Percentiles rank a stretch among this genome's conserved stretches.
phyloP scores from a whole-genome alignment of 2,797 vertebrate species.

The Poliocrania exsul region DNA sequence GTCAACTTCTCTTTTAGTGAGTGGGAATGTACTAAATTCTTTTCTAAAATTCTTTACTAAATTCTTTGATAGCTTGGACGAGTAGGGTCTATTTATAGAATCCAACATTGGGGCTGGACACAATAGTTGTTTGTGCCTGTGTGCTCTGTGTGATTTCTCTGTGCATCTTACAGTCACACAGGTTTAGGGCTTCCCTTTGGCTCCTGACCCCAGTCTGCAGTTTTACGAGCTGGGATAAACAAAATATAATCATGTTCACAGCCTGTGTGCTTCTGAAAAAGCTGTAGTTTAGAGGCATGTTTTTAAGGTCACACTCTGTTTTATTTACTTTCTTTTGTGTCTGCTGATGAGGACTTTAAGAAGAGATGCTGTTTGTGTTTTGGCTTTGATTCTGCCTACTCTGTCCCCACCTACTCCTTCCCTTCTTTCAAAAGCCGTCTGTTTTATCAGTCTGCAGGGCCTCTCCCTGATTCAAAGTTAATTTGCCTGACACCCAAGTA shows the following conservation, averaged over 20 bases:
- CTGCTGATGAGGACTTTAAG: neutral
- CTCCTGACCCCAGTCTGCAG: neutral
- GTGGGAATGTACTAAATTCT: neutral
- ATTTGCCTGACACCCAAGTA: neutral
- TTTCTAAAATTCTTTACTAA: neutral
- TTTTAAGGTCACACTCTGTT: neutral
- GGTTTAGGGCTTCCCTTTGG: neutral
- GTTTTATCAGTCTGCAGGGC: neutral
- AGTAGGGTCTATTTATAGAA: neutral
- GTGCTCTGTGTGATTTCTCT: neutral
- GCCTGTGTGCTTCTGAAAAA: neutral
- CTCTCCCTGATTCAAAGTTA: constrained; percentile 22
- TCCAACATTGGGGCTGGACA: neutral
- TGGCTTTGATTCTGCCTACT: neutral
- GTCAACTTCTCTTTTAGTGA: neutral
- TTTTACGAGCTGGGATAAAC: neutral
- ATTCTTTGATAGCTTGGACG: neutral
- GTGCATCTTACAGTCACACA: neutral
- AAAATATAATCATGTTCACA: neutral
- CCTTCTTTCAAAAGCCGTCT: neutral
- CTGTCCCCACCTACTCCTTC: neutral
- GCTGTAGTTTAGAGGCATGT: neutral
- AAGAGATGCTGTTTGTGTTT: neutral
- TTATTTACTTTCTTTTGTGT: neutral
- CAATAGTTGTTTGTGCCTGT: neutral